A percentile compares a stretch with the other conserved stretches of the same genome.
Evolutionary conservation across 2,888 invertebrate genomes (phyloP).

Genomic region (Scaptomyza tumidula): DNA sequence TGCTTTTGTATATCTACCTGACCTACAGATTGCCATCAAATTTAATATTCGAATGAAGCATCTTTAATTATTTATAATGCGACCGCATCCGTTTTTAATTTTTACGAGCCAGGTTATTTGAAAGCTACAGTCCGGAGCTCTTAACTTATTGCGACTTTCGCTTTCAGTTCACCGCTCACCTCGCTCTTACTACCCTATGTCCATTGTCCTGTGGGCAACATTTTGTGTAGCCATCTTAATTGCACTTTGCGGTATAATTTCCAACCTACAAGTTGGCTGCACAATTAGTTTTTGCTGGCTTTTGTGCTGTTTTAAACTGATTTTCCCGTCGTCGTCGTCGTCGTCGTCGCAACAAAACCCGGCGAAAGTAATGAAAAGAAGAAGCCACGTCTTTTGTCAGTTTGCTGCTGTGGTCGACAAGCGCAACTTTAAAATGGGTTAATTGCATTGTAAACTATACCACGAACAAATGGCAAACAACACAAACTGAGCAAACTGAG

Average conservation of each 20-base stretch:
- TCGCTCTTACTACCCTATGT: background rate
- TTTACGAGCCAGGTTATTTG: conserved; percentile 37
- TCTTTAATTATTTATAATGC: conserved; percentile 65
- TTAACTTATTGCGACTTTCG: conserved; percentile 29
- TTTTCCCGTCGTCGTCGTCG: conserved; percentile 38
- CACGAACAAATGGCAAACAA: conserved; percentile 72
- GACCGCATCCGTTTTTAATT: conserved; percentile 55
- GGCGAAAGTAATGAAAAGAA: conserved; percentile 18
- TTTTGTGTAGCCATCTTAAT: conserved; percentile 51
- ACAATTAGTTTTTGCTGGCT: conserved; percentile 73
- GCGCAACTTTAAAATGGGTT: conserved; percentile 77
- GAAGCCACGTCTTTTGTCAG: conserved; percentile 71
- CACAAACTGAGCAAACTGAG: conserved; percentile 42
- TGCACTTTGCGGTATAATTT: conserved; percentile 77
- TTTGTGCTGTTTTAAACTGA: conserved; percentile 63
- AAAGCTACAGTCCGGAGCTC: background rate
- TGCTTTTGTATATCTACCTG: conserved; percentile 55
- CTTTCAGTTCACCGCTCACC: conserved; percentile 5
- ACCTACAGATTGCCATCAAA: conserved; percentile 21
- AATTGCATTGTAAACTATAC: conserved; percentile 79
- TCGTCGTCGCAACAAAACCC: conserved; percentile 37
- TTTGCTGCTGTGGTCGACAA: conserved; percentile 60
- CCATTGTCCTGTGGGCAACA: conserved; percentile 5
- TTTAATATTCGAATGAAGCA: conserved; percentile 62
- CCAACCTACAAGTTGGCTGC: conserved; percentile 53